Evolutionary conservation across 2,888 invertebrate genomes (phyloP).

Genomic region (Buathra laborator): DNA sequence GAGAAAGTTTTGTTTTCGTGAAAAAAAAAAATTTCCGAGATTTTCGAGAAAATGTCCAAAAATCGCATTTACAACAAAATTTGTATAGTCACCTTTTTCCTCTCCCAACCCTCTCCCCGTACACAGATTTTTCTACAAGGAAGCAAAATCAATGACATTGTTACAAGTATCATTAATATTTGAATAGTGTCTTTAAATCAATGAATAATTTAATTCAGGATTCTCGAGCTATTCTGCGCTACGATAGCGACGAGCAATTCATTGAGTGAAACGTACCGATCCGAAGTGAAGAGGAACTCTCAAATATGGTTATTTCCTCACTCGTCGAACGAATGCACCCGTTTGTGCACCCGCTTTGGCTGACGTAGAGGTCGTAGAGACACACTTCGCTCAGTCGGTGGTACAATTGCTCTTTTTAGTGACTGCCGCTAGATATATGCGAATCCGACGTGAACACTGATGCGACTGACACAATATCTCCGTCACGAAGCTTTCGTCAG

Average conservation of each 20-base stretch:
- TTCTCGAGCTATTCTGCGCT: background rate
- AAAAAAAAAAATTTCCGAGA: too few relatives aligned
- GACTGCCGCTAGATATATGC: background rate
- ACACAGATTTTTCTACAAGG: too few relatives aligned
- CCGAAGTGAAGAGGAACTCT: background rate
- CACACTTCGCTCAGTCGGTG: background rate
- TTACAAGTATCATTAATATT: background rate
- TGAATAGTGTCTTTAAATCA: background rate
- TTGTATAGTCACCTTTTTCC: too few relatives aligned
- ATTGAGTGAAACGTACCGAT: slow-evolving; percentile 3
- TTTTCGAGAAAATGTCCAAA: too few relatives aligned
- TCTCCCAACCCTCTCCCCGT: too few relatives aligned
- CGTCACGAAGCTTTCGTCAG: background rate
- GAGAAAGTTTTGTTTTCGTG: too few relatives aligned
- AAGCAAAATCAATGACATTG: too few relatives aligned
- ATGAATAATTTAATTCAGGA: background rate
- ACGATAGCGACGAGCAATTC: background rate
- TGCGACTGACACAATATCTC: background rate
- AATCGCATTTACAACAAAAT: too few relatives aligned
- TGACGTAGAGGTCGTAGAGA: background rate
- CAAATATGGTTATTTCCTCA: slow-evolving; percentile 6
- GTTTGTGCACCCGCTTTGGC: too few relatives aligned
- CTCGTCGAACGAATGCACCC: too few relatives aligned
- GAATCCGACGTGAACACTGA: background rate
- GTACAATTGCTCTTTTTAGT: background rate